These are phyloP conservation scores for Kryptolebias ocellatus DNA, from an alignment of 2,797 vertebrate species.

Conservation along the genomic window DNA sequence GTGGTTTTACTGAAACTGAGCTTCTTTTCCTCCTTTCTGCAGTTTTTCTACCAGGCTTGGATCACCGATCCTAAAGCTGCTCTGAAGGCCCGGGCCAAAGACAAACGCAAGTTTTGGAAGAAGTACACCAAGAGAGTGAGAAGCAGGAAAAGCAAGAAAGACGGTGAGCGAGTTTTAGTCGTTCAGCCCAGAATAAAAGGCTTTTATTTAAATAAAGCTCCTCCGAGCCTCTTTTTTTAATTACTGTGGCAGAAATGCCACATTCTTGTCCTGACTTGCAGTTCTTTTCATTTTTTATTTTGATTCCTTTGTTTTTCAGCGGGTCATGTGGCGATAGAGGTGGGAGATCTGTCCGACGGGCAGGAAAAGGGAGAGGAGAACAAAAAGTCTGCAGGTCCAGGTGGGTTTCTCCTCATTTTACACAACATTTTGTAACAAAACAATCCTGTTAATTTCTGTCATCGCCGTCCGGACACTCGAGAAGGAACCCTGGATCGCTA, in stretches of 20 bases:
- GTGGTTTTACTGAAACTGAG: background rate
- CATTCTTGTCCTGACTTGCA: too few species aligned
- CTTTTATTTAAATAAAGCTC: background rate
- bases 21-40: slow-evolving; percentile 36
- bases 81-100: slow-evolving; percentile 88
- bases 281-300: too few species aligned
- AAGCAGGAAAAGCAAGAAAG: slow-evolving; percentile 80
- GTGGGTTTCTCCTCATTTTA: slow-evolving; percentile 70
- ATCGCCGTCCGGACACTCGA: too few species aligned
- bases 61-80: slow-evolving; percentile 96
- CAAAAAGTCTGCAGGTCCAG: slow-evolving; percentile 89
- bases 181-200: background rate
- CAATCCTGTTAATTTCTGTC: too few species aligned
- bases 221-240: too few species aligned
- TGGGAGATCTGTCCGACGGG: slow-evolving; percentile 86
- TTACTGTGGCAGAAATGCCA: too few species aligned
- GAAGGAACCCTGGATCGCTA: too few species aligned
- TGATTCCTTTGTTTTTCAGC: slow-evolving; percentile 26
- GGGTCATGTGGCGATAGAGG: slow-evolving; percentile 87
- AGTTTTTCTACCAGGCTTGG: slow-evolving; percentile 99
- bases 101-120: slow-evolving; percentile 88
- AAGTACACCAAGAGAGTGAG: slow-evolving; percentile 79
- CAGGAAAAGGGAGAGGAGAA: slow-evolving; percentile 80
- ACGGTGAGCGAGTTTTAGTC: slow-evolving; percentile 59
- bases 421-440: too few species aligned